phyloP scores from a whole-genome alignment of 2,888 invertebrate genomes.

The Diaprepes abbreviatus region DNA sequence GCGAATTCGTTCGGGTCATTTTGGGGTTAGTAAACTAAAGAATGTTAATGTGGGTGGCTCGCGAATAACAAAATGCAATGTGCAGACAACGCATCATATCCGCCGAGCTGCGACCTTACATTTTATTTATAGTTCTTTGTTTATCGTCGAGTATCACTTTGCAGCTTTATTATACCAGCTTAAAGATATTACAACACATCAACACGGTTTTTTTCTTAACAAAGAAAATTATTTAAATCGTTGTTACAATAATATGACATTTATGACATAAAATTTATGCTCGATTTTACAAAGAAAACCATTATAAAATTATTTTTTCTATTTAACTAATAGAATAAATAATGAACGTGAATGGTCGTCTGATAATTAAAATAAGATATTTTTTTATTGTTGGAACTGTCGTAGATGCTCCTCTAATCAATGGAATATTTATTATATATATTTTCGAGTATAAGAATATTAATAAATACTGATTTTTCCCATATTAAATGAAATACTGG shows the following conservation, averaged over 20 bases:
- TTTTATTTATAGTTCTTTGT: constrained; percentile 53
- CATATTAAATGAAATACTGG: no score
- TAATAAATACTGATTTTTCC: no score
- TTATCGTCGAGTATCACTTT: constrained; percentile 47
- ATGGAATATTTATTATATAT: no score
- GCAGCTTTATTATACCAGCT: constrained; percentile 38
- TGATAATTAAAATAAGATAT: no score
- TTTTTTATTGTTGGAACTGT: no score
- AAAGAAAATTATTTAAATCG: constrained; percentile 27
- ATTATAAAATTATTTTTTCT: not conserved
- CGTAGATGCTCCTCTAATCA: no score
- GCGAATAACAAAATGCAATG: constrained; percentile 56
- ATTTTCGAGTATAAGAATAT: no score
- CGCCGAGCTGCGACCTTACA: constrained; percentile 51
- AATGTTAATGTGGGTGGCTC: constrained; percentile 57
- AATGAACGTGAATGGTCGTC: no score
- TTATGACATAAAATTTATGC: constrained; percentile 10
- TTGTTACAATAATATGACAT: constrained; percentile 4
- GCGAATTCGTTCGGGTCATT: constrained; percentile 52
- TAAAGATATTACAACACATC: constrained; percentile 37
- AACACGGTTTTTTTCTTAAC: constrained; percentile 26
- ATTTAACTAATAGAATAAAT: not conserved
- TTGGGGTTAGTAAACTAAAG: constrained; percentile 56
- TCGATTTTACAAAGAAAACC: not conserved
- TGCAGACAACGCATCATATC: constrained; percentile 56